phyloP scores from a whole-genome alignment of 1,140 invertebrate genomes.

The Adelges cooleyi region DNA sequence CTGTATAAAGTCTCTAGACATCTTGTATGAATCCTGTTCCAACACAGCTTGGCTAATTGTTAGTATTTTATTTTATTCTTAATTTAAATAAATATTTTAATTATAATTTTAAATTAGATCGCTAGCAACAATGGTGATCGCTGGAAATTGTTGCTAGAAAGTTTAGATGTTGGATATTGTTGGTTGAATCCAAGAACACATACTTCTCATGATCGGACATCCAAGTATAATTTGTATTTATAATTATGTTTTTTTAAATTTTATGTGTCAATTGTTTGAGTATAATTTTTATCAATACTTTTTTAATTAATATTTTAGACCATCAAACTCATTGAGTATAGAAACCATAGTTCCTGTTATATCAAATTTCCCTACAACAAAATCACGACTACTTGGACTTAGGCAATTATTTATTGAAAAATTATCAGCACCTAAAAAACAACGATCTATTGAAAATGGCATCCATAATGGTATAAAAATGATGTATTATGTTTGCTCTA shows the following conservation, averaged over 20 bases:
- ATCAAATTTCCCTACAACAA: constrained; percentile 21
- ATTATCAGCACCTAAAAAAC: constrained; percentile 24
- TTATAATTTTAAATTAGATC: constrained; percentile 42
- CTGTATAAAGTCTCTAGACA: constrained; percentile 31
- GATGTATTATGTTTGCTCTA: neutral
- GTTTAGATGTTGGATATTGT: constrained; percentile 45
- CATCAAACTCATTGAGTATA: constrained; percentile 10
- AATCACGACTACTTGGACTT: constrained; percentile 10
- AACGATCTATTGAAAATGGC: constrained; percentile 7
- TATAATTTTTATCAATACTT: constrained; percentile 47
- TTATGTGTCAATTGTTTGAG: constrained; percentile 45
- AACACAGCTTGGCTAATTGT: constrained; percentile 39
- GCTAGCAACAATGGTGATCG: constrained; percentile 50
- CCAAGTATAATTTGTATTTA: constrained; percentile 39
- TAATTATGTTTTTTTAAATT: constrained; percentile 45
- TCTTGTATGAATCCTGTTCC: constrained; percentile 56
- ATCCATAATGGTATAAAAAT: constrained; percentile 6
- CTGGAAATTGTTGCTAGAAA: constrained; percentile 52
- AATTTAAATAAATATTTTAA: neutral
- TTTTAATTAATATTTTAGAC: constrained; percentile 53
- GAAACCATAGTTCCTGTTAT: constrained; percentile 18
- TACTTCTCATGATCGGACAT: constrained; percentile 34
- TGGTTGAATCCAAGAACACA: constrained; percentile 39
- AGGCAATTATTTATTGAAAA: constrained; percentile 15
- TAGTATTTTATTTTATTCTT: neutral